Base-by-base conservation (phyloP, 2,888 invertebrate genomes). In the Eristalinus sepulchralis region DNA sequence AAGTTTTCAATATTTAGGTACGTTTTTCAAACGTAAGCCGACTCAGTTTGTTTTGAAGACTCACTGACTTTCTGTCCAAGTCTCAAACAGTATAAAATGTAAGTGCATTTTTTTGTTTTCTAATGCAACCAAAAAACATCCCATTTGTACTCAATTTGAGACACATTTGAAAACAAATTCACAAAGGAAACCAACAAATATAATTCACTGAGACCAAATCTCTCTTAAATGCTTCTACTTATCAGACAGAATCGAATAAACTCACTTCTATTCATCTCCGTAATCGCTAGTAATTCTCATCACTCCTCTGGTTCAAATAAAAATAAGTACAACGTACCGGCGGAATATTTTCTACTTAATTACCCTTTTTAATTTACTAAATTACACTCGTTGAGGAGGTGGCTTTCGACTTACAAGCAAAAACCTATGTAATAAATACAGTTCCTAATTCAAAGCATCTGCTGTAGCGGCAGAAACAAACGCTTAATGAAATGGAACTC, bases 401-500 rank as follows among this genome's bases (percentile, higher is more conserved):
- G 11, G 24, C 64, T 27, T 13, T 11, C 0, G 31, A 5, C 27
- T n/a, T 22, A 36, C 24, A 3, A 47, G 66, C n/a, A 6, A 1
- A 66, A 53, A 31, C 31, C 66, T 47, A 24, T 9, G 64, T 27
- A 17, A 47, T 47, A 47, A 47, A 33, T 55, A 17, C 53, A 6
- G 27, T 47, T 53, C 67, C 67, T 33, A 55, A 67, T 55, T 67
- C 33, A 11, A 33, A 20, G 20, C 67, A 55, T 67, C 67, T 67
- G 67, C 33, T 20, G 20, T n/a, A 8, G 66, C 6, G 47, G n/a
- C 20, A 55, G 22, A 67, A 9, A 33, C 53, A 55, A 67, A 55
- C 33, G 22, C 22, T 55, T 31, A 67, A 67, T 67, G 55, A 55
- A 53, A 55, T 20, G 67, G 67, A 67, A 67, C 33, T 67, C 67